Evolutionary conservation across 2,888 invertebrate species (phyloP), one percentile per base, ranked within the genome.

Genomic region (Hylaea fasciaria): DNA sequence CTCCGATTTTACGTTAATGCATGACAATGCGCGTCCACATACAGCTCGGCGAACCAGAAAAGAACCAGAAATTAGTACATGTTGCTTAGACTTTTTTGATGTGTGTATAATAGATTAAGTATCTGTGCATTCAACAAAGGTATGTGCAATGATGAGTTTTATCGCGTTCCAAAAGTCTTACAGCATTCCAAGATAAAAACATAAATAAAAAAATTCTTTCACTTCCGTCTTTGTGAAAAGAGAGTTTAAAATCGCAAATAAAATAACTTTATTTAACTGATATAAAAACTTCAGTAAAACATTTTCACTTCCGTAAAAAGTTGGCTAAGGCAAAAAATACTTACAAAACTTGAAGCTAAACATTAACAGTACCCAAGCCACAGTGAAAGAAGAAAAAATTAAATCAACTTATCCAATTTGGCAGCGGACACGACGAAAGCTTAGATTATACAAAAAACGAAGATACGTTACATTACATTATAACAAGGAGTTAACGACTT

Each of bases 371-470:
- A 45, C 56, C 61, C 48, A 62, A 52, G 64, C 67, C 67, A 43
- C 68, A 65, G 65, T 65, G 64, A 67, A 64, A 65, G 68, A 67
- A 65, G 47, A 54, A 60, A 62, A 69, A 68, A 67, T 68, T 65
- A 64, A 68, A 69, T 68, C 69, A 68, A 69, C 65, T 69, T 69
- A 69, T 59, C 61, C 69, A 69, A 69, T 69, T 69, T 69, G 65
- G 65, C 67, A 68, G 39, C 64, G 62, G 65, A 62, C 52, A 51
- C 65, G 57, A 22, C 40, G 46, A 14, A 35, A 50, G 51, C 57
- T 17, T 57, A 51, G 53, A 54, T 52, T 7, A 12, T 9, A 39
- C 39, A 44, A 53, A 49, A 14, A 40, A 12, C 0, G 32, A 17
- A 56, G 55, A 56, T 35, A 28, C 5, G 49, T 17, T 37, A 12